Evolutionary conservation across 2,888 invertebrate species (phyloP), one percentile per base, ranked within the genome.

Genomic region (Epinotia bilunana): DNA sequence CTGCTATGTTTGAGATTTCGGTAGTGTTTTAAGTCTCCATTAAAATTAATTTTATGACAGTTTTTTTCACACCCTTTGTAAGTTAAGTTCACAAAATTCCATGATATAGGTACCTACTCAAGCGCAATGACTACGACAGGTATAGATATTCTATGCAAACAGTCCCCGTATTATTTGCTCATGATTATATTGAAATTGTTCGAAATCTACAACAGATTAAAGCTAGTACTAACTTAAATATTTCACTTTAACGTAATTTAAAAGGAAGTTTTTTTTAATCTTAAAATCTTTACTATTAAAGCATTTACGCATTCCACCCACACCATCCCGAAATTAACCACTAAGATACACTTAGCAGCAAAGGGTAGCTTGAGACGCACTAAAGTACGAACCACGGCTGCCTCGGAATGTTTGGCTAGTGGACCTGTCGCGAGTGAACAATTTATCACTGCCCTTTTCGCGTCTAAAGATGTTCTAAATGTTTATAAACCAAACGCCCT

Each of bases 401-500:
- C 57, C 68, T 57, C 16, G 57, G 28, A 65, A 9, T 53, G 49
- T 53, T 33, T 53, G n/a, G 53, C 65, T 65, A 53, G 23, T n/a
- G 23, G 46, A 28, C 69, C 46, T 69, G n/a, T 46, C 23, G 60
- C 33, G 46, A 69, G 58, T 46, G 69, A 49, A 69, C 60, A 62
- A 57, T 57, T 72, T 71, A 58, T 72, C 49, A 68, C 18, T 60
- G 46, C 43, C 28, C 71, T 58, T 53, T 60, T 46, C 57, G 53
- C 49, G 67, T 43, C 69, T 60, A 28, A 60, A 60, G 68, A 57
- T 69, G 69, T 60, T 69, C 60, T 69, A 69, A 69, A 69, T 69
- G 64, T 58, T 72, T 58, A 72, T 63, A 58, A 20, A 53, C 65
- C 55, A 72, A 72, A 49, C 39, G 16, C 73, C 67, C 60, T 23